phyloP scores from a whole-genome alignment of 2,888 invertebrate genomes.

The Eilema depressum region DNA sequence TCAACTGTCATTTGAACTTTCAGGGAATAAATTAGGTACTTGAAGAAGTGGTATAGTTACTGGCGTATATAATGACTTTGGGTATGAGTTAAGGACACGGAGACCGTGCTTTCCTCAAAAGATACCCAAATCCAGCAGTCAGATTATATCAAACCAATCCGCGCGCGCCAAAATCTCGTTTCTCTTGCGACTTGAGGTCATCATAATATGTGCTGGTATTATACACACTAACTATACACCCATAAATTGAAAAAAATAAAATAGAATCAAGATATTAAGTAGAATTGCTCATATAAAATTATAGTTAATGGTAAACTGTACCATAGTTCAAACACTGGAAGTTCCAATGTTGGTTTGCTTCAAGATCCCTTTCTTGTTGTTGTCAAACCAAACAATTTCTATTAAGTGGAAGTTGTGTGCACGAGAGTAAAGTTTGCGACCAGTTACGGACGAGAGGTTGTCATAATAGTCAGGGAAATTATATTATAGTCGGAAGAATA shows the following conservation, averaged over 20 bases:
- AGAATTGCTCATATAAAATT: not conserved
- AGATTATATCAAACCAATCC: too few relatives aligned
- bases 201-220: too few relatives aligned
- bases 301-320: not conserved
- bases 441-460: not conserved
- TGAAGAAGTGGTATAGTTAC: too few relatives aligned
- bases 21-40: not conserved
- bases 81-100: too few relatives aligned
- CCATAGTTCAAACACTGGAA: not conserved
- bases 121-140: too few relatives aligned
- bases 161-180: too few relatives aligned
- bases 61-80: too few relatives aligned
- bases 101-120: too few relatives aligned
- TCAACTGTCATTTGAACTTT: conserved; percentile 7
- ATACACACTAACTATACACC: too few relatives aligned
- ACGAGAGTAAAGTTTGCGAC: not conserved
- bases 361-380: not conserved
- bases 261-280: not conserved
- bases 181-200: too few relatives aligned
- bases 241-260: not conserved
- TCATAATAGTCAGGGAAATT: not conserved
- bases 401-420: not conserved
- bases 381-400: not conserved
- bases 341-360: conserved; percentile 1
- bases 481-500: too few relatives aligned